phyloP scores from a whole-genome alignment of 2,888 invertebrate genomes.

The Oscheius sp. region DNA sequence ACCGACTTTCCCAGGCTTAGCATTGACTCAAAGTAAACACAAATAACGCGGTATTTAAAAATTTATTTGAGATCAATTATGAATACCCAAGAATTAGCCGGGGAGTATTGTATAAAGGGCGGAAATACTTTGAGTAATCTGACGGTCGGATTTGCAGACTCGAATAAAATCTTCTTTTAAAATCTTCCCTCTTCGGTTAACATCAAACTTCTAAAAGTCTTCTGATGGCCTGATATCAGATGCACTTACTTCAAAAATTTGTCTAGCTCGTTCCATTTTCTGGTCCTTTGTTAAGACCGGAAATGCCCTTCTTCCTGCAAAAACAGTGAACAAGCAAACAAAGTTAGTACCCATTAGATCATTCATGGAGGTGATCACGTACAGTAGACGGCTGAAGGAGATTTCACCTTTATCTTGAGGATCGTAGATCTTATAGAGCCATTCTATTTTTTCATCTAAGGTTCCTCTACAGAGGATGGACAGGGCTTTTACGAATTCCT shows the following conservation, averaged over 20 bases:
- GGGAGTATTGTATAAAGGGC: constrained; percentile 62
- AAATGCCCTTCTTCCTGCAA: constrained; percentile 56
- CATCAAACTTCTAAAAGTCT: constrained; percentile 65
- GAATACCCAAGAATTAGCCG: too few relatives aligned
- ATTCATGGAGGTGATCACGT: constrained; percentile 68
- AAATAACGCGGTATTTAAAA: background rate
- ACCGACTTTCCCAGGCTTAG: background rate
- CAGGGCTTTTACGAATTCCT: constrained; percentile 67
- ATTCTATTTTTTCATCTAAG: constrained; percentile 67
- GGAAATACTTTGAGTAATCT: constrained; percentile 62
- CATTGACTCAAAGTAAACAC: background rate
- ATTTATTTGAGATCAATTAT: constrained; percentile 8
- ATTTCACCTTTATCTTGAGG: constrained; percentile 63
- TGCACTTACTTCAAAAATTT: constrained; percentile 52
- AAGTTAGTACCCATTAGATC: constrained; percentile 60
- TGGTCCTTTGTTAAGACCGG: constrained; percentile 58
- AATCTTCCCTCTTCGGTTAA: constrained; percentile 59
- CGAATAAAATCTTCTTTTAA: constrained; percentile 63
- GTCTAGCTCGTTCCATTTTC: constrained; percentile 51
- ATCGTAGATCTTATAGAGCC: constrained; percentile 69
- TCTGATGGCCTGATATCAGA: background rate
- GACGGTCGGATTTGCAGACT: constrained; percentile 61
- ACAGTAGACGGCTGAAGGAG: constrained; percentile 66
- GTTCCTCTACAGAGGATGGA: constrained; percentile 67
- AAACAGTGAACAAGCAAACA: background rate